Base-by-base conservation (phyloP, 2,888 invertebrate species). In the Apocheima hispidaria region DNA sequence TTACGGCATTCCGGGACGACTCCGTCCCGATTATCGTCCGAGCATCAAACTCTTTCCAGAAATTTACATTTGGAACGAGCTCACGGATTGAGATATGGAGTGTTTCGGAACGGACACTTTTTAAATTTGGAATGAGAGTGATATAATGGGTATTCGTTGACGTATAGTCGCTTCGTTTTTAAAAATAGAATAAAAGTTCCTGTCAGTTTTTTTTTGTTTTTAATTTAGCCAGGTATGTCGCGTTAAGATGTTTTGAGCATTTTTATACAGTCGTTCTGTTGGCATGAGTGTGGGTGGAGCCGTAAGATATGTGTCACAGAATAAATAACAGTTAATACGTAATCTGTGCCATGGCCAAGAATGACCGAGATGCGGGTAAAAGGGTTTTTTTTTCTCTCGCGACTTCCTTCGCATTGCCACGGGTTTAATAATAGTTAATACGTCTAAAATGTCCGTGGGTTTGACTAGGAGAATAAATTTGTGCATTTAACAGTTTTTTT, bases 31-130 rank as follows among this genome's bases (percentile, higher is more conserved):
- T 87, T 88, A 89, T 88, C 89, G 84, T 87, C 77, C 81, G 79
- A 83, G 84, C 86, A 84, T 86, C 87, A 84, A 88, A 89, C 88
- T 88, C 85, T 89, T 90, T 87, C 84, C 85, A 88, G 87, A 88
- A 88, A 86, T 87, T 85, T 88, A 89, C 88, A 89, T 90, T 88
- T 87, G 82, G 88, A 87, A 87, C 79, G 81, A 78, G 74, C 80
- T 76, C 75, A 77, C 78, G 84, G 84, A 86, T 88, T 89, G 85
- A 88, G 84, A 85, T 85, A 88, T 84, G 83, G 82, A 79, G 84
- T 86, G 84, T 86, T 83, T 83, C 83, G 73, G 78, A 84, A 86
- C 82, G 80, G 71, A 83, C 83, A 81, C 81, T 86, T 88, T 85
- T 88, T 86, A 86, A 87, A 85, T 86, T 83, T 84, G 79, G 84